Conservation (phyloP, 2,113 vertebrate genomes). For the Oceanites oceanicus region DNA sequence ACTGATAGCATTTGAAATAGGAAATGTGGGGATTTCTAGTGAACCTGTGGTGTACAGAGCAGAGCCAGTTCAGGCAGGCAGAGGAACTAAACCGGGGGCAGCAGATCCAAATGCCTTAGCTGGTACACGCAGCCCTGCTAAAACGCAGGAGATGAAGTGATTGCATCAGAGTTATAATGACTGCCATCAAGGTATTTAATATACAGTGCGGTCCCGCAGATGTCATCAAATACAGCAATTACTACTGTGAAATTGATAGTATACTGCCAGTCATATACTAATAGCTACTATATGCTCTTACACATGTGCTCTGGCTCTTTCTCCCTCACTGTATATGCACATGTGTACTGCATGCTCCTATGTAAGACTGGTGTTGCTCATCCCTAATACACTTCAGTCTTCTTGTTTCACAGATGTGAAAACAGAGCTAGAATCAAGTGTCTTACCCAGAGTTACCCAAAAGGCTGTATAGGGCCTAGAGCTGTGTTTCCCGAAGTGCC, state of each 20-base stretch:
- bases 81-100: neutral
- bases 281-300: neutral
- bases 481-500: neutral
- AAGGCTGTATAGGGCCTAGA: neutral
- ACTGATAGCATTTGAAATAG: neutral
- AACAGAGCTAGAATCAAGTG: neutral
- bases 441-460: neutral
- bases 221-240: neutral
- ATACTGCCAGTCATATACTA: neutral
- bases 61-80: neutral
- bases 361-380: neutral
- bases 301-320: neutral
- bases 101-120: neutral
- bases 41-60: neutral
- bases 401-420: neutral
- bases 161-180: neutral
- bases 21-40: neutral
- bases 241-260: neutral
- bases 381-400: neutral
- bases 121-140: neutral
- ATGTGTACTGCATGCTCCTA: rapidly evolving
- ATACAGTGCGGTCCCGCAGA: neutral
- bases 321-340: rapidly evolving
- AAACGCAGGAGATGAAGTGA: rapidly evolving
- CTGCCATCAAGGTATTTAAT: neutral